Evolutionary conservation across 2,888 invertebrate species (phyloP).

Genomic region (Deroplatys truncata): DNA sequence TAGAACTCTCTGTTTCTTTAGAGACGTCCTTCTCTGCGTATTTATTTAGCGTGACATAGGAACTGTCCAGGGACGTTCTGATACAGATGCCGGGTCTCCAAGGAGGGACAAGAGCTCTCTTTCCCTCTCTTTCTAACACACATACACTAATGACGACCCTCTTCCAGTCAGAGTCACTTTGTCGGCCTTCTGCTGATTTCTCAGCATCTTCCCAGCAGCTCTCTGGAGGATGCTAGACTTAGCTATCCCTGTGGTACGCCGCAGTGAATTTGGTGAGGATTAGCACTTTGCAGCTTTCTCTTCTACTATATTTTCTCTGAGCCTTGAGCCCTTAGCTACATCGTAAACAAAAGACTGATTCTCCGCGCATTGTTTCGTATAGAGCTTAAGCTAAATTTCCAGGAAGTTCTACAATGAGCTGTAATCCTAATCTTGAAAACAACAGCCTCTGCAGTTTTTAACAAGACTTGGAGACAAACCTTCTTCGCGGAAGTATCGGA

Average conservation of each 20-base stretch:
- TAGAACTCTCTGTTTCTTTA: neutral
- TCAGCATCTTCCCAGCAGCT: neutral
- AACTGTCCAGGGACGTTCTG: neutral
- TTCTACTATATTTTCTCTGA: neutral
- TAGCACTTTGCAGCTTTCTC: neutral
- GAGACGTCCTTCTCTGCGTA: neutral
- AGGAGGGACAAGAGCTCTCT: neutral
- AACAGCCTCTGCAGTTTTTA: too few species aligned
- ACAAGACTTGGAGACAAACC: too few species aligned
- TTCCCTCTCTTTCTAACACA: neutral
- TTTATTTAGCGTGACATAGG: neutral
- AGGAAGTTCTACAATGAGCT: neutral
- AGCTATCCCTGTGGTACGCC: neutral
- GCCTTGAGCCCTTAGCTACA: neutral
- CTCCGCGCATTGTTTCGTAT: neutral
- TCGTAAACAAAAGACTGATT: neutral
- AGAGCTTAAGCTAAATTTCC: neutral
- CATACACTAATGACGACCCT: neutral
- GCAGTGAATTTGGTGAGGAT: neutral
- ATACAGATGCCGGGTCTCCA: neutral
- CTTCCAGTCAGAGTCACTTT: neutral
- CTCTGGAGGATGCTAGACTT: neutral
- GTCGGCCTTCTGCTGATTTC: neutral
- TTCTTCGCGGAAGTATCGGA: too few species aligned
- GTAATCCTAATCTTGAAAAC: too few species aligned